phyloP scores from a whole-genome alignment of 2,113 vertebrate species.

The pig (Sus scrofa) region DNA sequence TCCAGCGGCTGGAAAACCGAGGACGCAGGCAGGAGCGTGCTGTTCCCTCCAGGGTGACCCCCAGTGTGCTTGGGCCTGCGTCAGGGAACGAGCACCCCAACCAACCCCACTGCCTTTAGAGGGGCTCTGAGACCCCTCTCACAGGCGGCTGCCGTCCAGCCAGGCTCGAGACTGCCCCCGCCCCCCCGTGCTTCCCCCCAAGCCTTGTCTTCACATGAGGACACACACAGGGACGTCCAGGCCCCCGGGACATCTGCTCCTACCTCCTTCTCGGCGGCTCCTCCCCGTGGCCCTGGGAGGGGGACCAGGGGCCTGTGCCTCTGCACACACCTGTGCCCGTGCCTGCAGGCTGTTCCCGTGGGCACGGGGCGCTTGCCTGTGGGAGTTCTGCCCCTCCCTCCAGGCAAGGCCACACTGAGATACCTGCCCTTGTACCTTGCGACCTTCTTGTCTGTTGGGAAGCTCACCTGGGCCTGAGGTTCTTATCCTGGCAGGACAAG shows the following conservation, averaged over 20 bases:
- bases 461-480: background rate
- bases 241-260: background rate
- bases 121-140: background rate
- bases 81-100: background rate
- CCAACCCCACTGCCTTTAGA: background rate
- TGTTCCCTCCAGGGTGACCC: background rate
- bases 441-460: background rate
- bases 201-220: background rate
- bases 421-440: background rate
- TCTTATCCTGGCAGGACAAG: background rate
- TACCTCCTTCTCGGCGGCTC: background rate
- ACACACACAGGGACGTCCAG: background rate
- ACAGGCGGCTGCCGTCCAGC: background rate
- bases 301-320: background rate
- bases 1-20: background rate
- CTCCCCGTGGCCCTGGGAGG: background rate
- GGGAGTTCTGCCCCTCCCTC: background rate
- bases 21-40: background rate
- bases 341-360: rapidly evolving
- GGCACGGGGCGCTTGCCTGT: rapidly evolving
- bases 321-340: background rate
- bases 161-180: background rate
- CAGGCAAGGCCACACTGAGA: too few species aligned
- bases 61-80: background rate
- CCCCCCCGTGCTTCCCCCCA: too few species aligned